Base-by-base conservation (phyloP, 1,140 invertebrate genomes). In the Eupristina koningsbergeri region DNA sequence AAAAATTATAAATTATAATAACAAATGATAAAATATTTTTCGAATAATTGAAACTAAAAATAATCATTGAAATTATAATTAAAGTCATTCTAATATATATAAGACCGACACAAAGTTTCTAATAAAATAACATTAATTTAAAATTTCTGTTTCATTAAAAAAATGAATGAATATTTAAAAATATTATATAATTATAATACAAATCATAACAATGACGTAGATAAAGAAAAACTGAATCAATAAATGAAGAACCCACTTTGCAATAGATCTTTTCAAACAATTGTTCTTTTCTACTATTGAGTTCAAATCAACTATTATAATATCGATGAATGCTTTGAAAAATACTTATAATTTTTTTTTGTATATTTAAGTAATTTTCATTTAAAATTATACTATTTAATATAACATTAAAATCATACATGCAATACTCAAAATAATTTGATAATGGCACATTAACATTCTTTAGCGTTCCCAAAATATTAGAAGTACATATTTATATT, bases 211-310 rank as follows among this genome's bases (percentile, higher is more conserved):
- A 13, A n/a, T 13, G 13, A 45, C 41, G 17, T 50, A 17, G 47
- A 15, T 50, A 15, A 67, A 31, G 63, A 67, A 34, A 67, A 15
- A 34, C 3, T 17, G 9, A 34, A 5, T 67, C 1, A 71, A 36
- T n/a, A 45, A n/a, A n/a, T n/a, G 31, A 22, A 47, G 17, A 22
- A 53, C 19, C 7, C 47, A 79, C n/a, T 79, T 71, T 64, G 53
- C 6, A 76, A 39, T 29, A n/a, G 61, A 78, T 78, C 58, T 64
- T 78, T 77, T 58, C 34, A 81, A 71, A 81, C 47, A 76, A 80
- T 84, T 84, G 80, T 84, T 84, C 61, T 69, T 39, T 80, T 80
- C 34, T 80, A 77, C 83, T 74, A 78, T 80, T 58, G 78, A 76
- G 71, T 84, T 80, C 63, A 67, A 80, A 71, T 84, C 58, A 50